Evolutionary conservation across 2,113 vertebrate species (phyloP).

Genomic region (Perccottus glenii): DNA sequence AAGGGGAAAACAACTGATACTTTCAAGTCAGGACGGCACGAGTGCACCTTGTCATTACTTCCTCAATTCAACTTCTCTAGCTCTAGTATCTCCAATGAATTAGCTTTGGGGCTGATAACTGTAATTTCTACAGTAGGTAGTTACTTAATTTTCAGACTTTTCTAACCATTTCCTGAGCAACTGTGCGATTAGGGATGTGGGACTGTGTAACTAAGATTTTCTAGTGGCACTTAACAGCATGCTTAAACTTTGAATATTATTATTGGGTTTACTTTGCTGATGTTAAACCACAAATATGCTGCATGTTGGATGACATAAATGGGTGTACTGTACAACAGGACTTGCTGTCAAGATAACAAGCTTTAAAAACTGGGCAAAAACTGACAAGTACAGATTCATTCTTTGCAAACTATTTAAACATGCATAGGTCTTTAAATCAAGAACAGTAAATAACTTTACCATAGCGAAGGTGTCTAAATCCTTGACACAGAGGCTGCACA

Average conservation of each 20-base stretch:
- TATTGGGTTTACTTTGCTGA: no score
- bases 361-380: no score
- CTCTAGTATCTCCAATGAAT: not conserved
- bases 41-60: not conserved
- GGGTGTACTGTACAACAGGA: no score
- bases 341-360: no score
- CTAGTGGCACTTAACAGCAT: no score
- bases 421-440: not conserved
- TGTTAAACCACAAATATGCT: no score
- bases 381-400: no score
- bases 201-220: not conserved
- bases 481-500: conserved; percentile 21
- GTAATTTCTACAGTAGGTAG: not conserved
- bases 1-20: not conserved
- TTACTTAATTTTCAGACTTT: not conserved
- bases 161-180: not conserved
- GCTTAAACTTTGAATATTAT: no score
- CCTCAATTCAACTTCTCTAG: not conserved
- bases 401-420: not conserved
- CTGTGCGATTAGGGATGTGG: not conserved
- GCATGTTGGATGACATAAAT: no score
- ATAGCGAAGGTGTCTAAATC: not conserved
- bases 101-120: not conserved
- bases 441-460: not conserved
- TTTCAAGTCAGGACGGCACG: not conserved